Conservation (phyloP, 2,113 vertebrate genomes). For the Fregata magnificens region DNA sequence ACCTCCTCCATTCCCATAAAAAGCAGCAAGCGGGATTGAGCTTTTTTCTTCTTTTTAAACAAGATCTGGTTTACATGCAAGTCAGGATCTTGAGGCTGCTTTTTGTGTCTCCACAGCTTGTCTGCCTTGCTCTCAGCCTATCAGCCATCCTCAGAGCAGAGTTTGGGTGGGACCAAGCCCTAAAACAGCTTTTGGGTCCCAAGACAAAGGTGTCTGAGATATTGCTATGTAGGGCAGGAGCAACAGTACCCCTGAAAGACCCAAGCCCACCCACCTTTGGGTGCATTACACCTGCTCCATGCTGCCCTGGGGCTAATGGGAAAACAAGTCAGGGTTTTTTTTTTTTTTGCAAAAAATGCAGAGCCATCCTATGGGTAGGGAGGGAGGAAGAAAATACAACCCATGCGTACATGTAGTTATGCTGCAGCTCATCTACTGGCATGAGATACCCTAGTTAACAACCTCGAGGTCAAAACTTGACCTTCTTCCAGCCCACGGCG, state of each 20-base stretch:
- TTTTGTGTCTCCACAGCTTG: neutral
- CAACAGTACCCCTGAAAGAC: neutral
- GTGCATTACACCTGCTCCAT: neutral
- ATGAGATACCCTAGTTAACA: neutral
- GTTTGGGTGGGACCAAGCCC: neutral
- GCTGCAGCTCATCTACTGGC: neutral
- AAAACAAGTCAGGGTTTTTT: neutral
- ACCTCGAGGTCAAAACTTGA: neutral
- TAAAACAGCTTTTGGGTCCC: neutral
- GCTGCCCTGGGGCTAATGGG: neutral
- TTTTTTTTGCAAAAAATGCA: neutral
- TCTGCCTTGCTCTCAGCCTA: neutral
- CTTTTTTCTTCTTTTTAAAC: neutral
- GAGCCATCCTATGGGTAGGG: neutral
- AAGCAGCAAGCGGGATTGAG: neutral
- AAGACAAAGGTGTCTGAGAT: neutral
- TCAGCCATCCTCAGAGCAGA: neutral
- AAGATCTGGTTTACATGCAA: neutral
- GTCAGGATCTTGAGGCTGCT: neutral
- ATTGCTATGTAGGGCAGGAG: neutral
- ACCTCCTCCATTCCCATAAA: constrained; percentile 33
- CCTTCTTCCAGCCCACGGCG: fast-evolving
- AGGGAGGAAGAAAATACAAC: neutral
- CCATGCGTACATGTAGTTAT: fast-evolving
- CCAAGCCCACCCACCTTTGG: neutral